A percentile compares a stretch with the other conserved stretches of the same genome.
Conservation (phyloP, 2,797 vertebrate species). For the Neomorphus geoffroyi region DNA sequence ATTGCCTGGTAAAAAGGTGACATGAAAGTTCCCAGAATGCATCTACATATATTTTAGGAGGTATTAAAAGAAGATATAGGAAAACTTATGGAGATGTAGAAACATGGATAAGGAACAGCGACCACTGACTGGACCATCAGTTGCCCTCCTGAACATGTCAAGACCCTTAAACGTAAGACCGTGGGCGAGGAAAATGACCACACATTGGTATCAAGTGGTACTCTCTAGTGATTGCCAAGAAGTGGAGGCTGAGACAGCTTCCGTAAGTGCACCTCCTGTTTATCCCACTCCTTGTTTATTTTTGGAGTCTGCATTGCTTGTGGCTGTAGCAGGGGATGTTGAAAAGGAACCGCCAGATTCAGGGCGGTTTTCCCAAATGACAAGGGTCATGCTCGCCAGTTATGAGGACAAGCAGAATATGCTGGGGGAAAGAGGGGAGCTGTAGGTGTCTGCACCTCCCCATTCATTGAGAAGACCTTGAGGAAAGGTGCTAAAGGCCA, state of each 20-base stretch:
- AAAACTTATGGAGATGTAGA: background rate
- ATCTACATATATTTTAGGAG: background rate
- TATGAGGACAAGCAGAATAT: background rate
- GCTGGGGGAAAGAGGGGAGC: background rate
- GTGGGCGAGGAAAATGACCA: background rate
- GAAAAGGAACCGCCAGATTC: conserved; percentile 17
- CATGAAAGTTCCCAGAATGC: background rate
- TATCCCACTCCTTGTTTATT: conserved; percentile 59
- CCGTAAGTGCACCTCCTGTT: conserved; percentile 52
- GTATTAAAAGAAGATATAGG: background rate
- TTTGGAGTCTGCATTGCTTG: background rate
- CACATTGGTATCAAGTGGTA: background rate
- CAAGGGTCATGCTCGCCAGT: background rate
- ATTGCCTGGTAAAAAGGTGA: background rate
- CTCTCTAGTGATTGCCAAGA: background rate
- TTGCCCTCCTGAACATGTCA: background rate
- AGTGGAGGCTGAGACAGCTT: conserved; percentile 52
- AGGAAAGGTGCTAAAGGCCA: background rate
- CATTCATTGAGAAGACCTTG: background rate
- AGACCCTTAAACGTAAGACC: background rate
- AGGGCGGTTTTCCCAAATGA: background rate
- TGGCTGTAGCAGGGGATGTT: background rate
- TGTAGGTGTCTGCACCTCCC: background rate
- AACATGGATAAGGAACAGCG: background rate
- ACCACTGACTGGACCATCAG: background rate